Evolutionary conservation across 2,888 invertebrate species (phyloP).

Genomic region (Tridacna gigas): DNA sequence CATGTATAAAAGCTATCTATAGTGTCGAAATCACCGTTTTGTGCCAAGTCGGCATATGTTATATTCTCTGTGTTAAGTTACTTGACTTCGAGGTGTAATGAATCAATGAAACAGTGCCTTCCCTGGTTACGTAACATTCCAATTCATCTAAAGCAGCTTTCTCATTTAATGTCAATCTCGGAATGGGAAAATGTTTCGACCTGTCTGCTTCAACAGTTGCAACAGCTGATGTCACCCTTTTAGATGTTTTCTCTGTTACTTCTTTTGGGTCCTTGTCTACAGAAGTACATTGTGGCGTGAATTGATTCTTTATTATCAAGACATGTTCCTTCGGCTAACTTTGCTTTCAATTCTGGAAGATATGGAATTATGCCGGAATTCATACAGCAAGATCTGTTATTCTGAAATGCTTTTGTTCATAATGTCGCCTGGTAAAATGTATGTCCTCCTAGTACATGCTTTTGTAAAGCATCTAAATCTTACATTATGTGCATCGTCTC

Average conservation of each 20-base stretch:
- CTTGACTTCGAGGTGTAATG: conserved; percentile 12
- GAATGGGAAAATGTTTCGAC: neutral
- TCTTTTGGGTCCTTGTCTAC: too few species aligned
- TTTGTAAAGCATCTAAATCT: too few species aligned
- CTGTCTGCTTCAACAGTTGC: too few species aligned
- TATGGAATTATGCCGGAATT: conserved; percentile 20
- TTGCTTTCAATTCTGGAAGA: conserved; percentile 26
- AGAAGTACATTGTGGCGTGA: too few species aligned
- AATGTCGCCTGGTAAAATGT: too few species aligned
- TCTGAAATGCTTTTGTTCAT: too few species aligned
- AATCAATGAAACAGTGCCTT: conserved; percentile 7
- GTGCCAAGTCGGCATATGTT: neutral
- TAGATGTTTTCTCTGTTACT: too few species aligned
- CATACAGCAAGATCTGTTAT: neutral
- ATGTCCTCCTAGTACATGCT: too few species aligned
- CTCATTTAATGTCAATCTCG: conserved; percentile 14
- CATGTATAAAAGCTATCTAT: neutral
- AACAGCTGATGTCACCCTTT: too few species aligned
- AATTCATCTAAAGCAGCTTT: conserved; percentile 29
- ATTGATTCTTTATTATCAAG: too few species aligned
- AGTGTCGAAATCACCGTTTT: neutral
- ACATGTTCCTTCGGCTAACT: neutral
- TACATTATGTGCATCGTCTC: too few species aligned
- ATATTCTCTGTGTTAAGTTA: neutral
- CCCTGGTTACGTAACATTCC: conserved; percentile 29